A percentile compares a stretch with the other conserved stretches of the same genome.
These are phyloP conservation scores for Apis mellifera DNA, from an alignment of 1,140 invertebrate species.

Conservation along the genomic window DNA sequence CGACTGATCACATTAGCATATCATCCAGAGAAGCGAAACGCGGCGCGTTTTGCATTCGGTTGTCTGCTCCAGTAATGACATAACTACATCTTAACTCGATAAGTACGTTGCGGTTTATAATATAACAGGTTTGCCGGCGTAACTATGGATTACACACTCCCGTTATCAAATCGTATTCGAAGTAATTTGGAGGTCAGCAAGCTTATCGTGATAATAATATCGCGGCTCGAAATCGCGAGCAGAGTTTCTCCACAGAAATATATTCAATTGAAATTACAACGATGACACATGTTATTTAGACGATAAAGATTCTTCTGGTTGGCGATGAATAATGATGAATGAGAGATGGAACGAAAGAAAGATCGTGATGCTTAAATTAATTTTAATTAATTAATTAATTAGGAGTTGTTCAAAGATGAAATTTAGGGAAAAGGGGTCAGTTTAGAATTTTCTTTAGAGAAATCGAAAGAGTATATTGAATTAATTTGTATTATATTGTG, in stretches of 20 bases:
- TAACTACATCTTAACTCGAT: conserved; percentile 65
- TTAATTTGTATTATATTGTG: too few species aligned
- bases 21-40: conserved; percentile 31
- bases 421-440: too few species aligned
- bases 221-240: not conserved
- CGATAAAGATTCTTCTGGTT: not conserved
- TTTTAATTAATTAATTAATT: too few species aligned
- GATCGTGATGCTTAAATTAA: too few species aligned
- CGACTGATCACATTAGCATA: not conserved
- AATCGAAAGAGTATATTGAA: too few species aligned
- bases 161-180: conserved; percentile 57
- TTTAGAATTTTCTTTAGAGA: too few species aligned
- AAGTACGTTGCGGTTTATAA: conserved; percentile 56
- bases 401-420: too few species aligned
- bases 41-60: conserved; percentile 1
- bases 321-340: not conserved
- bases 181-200: conserved; percentile 42
- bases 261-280: not conserved
- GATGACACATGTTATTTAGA: not conserved
- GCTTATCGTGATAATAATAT: conserved; percentile 52
- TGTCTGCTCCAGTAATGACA: conserved; percentile 50
- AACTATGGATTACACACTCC: conserved; percentile 9
- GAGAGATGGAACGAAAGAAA: too few species aligned
- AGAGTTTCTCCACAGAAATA: not conserved
- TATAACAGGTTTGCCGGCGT: conserved; percentile 51